Evolutionary conservation across 2,888 invertebrate genomes (phyloP).

Genomic region (Sphaeridia pumilis): DNA sequence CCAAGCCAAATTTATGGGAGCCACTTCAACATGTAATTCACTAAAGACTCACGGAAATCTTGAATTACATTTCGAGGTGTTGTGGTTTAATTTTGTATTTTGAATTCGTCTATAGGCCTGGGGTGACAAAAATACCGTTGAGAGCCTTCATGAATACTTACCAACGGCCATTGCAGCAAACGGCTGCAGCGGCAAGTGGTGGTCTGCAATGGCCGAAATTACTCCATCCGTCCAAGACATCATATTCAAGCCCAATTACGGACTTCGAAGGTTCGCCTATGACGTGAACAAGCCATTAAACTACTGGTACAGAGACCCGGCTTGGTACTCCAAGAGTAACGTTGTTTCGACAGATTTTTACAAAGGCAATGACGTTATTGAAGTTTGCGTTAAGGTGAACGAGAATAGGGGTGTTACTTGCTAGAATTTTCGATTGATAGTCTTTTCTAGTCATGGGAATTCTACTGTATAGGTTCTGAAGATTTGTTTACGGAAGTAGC

Average conservation of each 20-base stretch:
- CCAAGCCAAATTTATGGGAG: constrained; percentile 16
- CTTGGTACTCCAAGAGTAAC: constrained; percentile 46
- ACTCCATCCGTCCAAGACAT: constrained; percentile 44
- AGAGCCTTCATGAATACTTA: constrained; percentile 47
- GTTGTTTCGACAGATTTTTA: constrained; percentile 46
- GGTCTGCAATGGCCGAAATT: constrained; percentile 44
- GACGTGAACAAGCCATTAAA: constrained; percentile 50
- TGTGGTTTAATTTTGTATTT: too few species aligned
- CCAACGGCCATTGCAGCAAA: constrained; percentile 30
- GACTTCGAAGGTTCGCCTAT: constrained; percentile 42
- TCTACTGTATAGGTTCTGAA: too few species aligned
- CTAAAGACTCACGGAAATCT: too few species aligned
- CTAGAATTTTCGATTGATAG: constrained; percentile 3
- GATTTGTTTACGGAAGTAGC: too few species aligned
- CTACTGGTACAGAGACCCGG: constrained; percentile 46
- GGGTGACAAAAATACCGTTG: constrained; percentile 51
- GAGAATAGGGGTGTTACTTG: neutral
- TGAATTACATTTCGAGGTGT: too few species aligned
- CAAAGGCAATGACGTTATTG: constrained; percentile 44
- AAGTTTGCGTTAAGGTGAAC: constrained; percentile 41
- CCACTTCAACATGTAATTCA: constrained; percentile 18
- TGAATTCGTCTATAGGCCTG: constrained; percentile 44
- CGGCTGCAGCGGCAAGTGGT: constrained; percentile 22
- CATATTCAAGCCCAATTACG: constrained; percentile 41
- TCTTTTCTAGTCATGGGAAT: neutral